phyloP scores from a whole-genome alignment of 1,140 invertebrate species.

The Cecropterus lyciades region DNA sequence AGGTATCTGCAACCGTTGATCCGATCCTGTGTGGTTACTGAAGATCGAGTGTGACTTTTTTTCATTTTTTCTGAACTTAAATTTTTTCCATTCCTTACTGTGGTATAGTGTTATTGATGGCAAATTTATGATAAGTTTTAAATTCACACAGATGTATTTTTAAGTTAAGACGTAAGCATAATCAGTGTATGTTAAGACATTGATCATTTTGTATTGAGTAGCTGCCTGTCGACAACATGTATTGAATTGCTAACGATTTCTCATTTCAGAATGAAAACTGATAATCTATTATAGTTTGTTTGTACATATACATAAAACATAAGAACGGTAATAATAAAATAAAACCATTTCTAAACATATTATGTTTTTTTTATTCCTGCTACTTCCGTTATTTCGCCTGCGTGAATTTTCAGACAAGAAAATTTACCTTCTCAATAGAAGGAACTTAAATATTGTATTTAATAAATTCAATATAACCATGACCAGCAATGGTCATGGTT shows the following conservation, averaged over 20 bases:
- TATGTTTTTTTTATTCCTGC: constrained; percentile 35
- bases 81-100: constrained; percentile 80
- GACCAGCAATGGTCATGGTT: too few relatives aligned
- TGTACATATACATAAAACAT: constrained; percentile 83
- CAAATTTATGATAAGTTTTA: constrained; percentile 71
- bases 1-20: constrained; percentile 53
- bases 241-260: constrained; percentile 73
- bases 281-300: constrained; percentile 80
- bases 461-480: too few relatives aligned
- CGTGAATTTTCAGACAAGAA: too few relatives aligned
- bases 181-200: constrained; percentile 75
- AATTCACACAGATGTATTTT: constrained; percentile 74
- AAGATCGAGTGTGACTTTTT: constrained; percentile 61
- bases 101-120: constrained; percentile 76
- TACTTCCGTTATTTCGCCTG: too few relatives aligned
- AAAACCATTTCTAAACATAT: constrained; percentile 80
- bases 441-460: too few relatives aligned
- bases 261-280: constrained; percentile 78
- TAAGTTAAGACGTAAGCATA: constrained; percentile 79
- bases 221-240: constrained; percentile 54
- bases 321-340: constrained; percentile 79
- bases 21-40: constrained; percentile 50
- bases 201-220: constrained; percentile 59
- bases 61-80: constrained; percentile 61
- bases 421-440: too few relatives aligned